These are phyloP conservation scores for Pampusana beccarii DNA, from an alignment of 2,113 vertebrate species.

Conservation along the genomic window DNA sequence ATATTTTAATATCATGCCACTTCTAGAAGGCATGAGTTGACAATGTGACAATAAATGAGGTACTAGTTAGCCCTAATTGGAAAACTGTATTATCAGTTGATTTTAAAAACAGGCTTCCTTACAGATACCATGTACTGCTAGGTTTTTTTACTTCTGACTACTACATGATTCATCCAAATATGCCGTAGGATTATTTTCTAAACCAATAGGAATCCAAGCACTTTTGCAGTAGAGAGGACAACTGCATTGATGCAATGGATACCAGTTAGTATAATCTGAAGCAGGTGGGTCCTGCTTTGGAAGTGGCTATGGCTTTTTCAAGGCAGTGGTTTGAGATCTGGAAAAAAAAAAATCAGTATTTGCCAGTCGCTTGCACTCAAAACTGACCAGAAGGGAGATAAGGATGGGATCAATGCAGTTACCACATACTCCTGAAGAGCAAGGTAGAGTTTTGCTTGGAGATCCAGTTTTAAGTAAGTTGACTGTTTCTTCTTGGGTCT, in stretches of 20 bases:
- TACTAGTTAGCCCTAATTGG: not conserved
- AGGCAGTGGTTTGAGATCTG: not conserved
- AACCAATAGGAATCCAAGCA: not conserved
- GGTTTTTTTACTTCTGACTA: not conserved
- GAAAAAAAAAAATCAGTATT: not conserved
- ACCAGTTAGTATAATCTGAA: not conserved
- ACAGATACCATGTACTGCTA: not conserved
- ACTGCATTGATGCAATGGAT: not conserved
- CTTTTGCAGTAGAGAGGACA: not conserved
- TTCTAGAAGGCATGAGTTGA: not conserved
- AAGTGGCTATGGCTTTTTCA: not conserved
- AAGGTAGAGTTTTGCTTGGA: not conserved
- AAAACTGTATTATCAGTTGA: not conserved
- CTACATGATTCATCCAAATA: not conserved
- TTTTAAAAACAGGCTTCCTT: not conserved
- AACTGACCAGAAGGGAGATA: not conserved
- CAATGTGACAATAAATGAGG: not conserved
- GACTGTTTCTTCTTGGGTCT: not conserved
- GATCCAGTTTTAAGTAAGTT: not conserved
- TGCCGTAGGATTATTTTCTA: not conserved
- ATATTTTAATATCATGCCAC: not conserved
- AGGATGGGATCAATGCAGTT: not conserved
- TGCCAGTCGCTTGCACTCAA: not conserved
- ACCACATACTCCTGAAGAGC: not conserved
- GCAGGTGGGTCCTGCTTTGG: not conserved